These are phyloP conservation scores for Nesidiocoris tenuis DNA, from an alignment of 2,888 invertebrate species.

Conservation along the genomic window DNA sequence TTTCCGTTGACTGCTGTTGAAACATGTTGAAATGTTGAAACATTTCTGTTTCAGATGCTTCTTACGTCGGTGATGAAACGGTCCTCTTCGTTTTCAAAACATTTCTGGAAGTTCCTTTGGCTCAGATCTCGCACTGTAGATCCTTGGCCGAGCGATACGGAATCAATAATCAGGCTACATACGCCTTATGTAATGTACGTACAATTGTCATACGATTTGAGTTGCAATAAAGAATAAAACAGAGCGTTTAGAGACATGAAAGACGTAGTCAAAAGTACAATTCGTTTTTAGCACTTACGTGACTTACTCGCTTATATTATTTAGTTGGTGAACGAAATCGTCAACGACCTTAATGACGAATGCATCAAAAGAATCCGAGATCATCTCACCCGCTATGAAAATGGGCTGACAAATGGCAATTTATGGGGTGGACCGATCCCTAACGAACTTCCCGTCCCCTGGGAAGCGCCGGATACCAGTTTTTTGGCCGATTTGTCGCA, in stretches of 20 bases:
- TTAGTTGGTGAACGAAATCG: conserved; percentile 42
- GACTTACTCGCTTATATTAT: background rate
- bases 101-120: conserved; percentile 4
- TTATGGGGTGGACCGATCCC: conserved; percentile 43
- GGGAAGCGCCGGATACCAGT: conserved; percentile 48
- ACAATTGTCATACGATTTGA: background rate
- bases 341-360: conserved; percentile 41
- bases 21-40: no score
- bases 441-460: conserved; percentile 48
- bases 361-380: conserved; percentile 39
- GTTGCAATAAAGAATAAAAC: no score
- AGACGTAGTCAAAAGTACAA: no score
- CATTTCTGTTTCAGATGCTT: conserved; percentile 20
- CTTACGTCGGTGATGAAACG: conserved; percentile 24
- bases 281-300: no score
- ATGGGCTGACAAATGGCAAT: conserved; percentile 26
- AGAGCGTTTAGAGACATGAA: no score
- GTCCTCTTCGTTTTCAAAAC: conserved; percentile 20
- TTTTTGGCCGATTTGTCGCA: conserved; percentile 46
- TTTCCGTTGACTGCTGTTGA: no score
- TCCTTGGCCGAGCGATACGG: conserved; percentile 21
- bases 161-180: background rate
- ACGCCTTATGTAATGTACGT: conserved; percentile 14
- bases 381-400: background rate
- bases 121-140: conserved; percentile 7